A percentile compares a stretch with the other conserved stretches of the same genome.
Evolutionary conservation across 2,113 vertebrate species (phyloP).

Genomic region (Xiphorhynchus elegans): DNA sequence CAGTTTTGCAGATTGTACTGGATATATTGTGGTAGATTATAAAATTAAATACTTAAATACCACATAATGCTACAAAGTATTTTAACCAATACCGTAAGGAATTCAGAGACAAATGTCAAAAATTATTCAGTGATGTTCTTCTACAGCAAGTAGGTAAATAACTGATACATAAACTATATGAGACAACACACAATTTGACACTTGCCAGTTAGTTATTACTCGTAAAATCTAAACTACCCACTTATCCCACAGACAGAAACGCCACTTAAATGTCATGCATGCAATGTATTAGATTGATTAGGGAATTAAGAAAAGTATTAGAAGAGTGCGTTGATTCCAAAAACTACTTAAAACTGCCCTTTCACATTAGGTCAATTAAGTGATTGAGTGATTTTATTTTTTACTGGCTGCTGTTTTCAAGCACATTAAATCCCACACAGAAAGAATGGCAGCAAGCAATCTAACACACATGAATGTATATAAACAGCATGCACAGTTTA

Average conservation of each 20-base stretch:
- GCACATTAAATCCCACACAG: neutral
- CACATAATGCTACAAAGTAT: neutral
- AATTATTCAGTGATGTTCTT: neutral
- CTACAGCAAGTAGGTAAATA: neutral
- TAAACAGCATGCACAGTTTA: neutral
- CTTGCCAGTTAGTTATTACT: neutral
- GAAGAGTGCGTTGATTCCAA: neutral
- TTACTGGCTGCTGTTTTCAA: neutral
- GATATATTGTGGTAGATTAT: neutral
- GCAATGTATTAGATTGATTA: neutral
- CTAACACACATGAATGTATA: neutral
- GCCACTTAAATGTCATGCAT: conserved; percentile 40
- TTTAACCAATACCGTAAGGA: neutral
- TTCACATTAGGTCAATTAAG: neutral
- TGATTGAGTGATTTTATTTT: neutral
- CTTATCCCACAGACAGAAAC: neutral
- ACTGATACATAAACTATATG: neutral
- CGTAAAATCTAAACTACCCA: neutral
- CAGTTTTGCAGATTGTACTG: neutral
- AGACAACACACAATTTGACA: neutral
- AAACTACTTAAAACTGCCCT: neutral
- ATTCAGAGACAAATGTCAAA: neutral
- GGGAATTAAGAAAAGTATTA: neutral
- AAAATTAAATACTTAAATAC: neutral
- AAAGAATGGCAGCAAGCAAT: neutral